A percentile compares a stretch with the other conserved stretches of the same genome.
These are phyloP conservation scores for Pogonophryne albipinna DNA, from an alignment of 2,797 vertebrate species.

Conservation along the genomic window DNA sequence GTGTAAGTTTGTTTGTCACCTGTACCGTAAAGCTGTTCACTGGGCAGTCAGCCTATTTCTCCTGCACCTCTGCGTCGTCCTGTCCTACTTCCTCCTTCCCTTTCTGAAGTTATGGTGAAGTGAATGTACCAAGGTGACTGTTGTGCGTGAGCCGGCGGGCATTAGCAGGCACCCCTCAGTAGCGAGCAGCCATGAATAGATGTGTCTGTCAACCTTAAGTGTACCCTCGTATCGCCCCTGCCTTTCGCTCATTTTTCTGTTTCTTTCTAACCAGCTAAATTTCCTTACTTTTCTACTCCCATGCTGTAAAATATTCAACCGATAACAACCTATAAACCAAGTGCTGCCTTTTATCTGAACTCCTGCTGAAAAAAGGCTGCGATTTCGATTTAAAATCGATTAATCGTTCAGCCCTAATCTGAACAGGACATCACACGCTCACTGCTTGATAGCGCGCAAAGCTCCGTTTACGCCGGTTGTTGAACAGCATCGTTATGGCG, in stretches of 20 bases:
- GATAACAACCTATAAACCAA: background rate
- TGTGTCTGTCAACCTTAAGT: constrained; percentile 16
- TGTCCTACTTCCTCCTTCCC: constrained; percentile 45
- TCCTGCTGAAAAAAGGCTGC: background rate
- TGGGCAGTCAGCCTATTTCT: constrained; percentile 6
- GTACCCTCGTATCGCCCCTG: background rate
- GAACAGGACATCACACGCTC: too few species aligned
- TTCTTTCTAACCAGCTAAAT: background rate
- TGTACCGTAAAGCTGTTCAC: constrained; percentile 4
- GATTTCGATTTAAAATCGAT: too few species aligned
- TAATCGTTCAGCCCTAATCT: too few species aligned
- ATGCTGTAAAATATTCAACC: background rate
- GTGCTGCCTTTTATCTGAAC: background rate
- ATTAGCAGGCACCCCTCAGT: constrained; percentile 42
- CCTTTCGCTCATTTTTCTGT: constrained; percentile 9
- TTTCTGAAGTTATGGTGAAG: constrained; percentile 29
- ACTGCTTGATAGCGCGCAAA: too few species aligned
- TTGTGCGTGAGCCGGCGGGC: constrained; percentile 33
- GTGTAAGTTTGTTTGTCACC: background rate
- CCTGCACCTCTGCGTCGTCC: constrained; percentile 23
- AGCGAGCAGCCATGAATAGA: constrained; percentile 25
- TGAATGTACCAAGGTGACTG: constrained; percentile 49
- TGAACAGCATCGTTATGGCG: too few species aligned
- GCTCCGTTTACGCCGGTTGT: too few species aligned
- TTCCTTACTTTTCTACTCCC: background rate